These are phyloP conservation scores for Drosophila rellima DNA, from an alignment of 2,888 invertebrate genomes.

Conservation along the genomic window DNA sequence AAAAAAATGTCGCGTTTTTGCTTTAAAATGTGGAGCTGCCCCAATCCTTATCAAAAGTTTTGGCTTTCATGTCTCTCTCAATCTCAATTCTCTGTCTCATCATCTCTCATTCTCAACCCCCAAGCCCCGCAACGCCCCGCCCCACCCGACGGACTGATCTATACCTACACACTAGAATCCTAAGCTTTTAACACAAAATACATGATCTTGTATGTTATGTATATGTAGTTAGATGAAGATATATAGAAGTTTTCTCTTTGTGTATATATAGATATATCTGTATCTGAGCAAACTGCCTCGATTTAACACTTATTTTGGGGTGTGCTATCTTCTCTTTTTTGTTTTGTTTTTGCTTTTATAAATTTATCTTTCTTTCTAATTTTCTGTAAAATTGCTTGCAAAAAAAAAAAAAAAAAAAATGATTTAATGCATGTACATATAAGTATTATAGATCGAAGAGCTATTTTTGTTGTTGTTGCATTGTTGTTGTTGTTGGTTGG, in stretches of 20 bases:
- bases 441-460: slow-evolving; percentile 27
- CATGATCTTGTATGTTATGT: slow-evolving; percentile 39
- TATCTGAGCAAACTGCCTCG: slow-evolving; percentile 17
- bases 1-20: slow-evolving; percentile 31
- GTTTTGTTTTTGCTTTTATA: background rate
- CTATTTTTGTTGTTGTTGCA: slow-evolving; percentile 4
- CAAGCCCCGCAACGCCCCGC: too few relatives aligned
- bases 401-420: slow-evolving; percentile 25
- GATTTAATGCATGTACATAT: slow-evolving; percentile 34
- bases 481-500: background rate
- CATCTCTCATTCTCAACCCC: slow-evolving; percentile 3
- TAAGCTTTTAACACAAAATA: slow-evolving; percentile 61
- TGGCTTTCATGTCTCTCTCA: slow-evolving; percentile 19
- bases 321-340: background rate
- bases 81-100: slow-evolving; percentile 4
- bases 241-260: slow-evolving; percentile 35
- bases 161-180: slow-evolving; percentile 53
- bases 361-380: slow-evolving; percentile 8
- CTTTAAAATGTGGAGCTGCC: slow-evolving; percentile 29
- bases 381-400: slow-evolving; percentile 28
- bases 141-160: slow-evolving; percentile 7
- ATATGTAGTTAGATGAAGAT: slow-evolving; percentile 16
- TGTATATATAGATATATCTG: slow-evolving; percentile 13
- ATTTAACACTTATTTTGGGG: slow-evolving; percentile 7
- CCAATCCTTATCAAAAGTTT: slow-evolving; percentile 44